A percentile compares a stretch with the other conserved stretches of the same genome.
Conservation (phyloP, 2,888 invertebrate genomes). For the Lasioglossum zephyrum region DNA sequence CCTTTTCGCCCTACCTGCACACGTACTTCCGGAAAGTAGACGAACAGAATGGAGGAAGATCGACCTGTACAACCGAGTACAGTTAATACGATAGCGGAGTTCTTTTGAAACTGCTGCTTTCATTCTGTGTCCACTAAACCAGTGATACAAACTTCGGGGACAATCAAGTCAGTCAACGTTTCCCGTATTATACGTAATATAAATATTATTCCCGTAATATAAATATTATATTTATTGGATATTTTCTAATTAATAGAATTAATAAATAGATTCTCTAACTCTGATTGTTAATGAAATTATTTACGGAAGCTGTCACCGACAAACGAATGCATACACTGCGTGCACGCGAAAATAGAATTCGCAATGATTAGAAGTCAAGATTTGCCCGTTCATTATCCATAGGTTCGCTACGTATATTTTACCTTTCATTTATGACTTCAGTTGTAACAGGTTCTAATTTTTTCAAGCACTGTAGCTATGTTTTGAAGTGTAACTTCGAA, state of each 20-base stretch:
- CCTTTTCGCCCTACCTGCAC: constrained; percentile 30
- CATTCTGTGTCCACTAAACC: constrained; percentile 36
- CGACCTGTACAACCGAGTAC: constrained; percentile 20
- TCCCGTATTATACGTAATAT: neutral
- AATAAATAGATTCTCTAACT: neutral
- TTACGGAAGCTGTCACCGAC: neutral
- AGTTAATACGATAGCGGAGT: constrained; percentile 38
- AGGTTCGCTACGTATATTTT: neutral
- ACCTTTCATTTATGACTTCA: neutral
- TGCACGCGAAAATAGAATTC: neutral
- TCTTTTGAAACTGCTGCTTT: constrained; percentile 22
- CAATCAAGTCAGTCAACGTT: neutral
- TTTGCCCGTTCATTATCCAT: neutral
- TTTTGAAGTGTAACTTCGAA: neutral
- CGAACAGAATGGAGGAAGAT: constrained; percentile 15
- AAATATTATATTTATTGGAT: neutral
- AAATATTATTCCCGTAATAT: too few relatives aligned
- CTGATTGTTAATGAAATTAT: neutral
- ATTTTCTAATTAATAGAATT: neutral
- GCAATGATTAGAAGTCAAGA: neutral
- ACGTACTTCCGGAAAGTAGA: constrained; percentile 18
- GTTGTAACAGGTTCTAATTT: neutral
- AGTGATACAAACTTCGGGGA: constrained; percentile 21
- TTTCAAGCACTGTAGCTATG: neutral
- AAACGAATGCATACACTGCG: neutral